phyloP scores from a whole-genome alignment of 2,888 invertebrate species.

The Volucella bombylans region DNA sequence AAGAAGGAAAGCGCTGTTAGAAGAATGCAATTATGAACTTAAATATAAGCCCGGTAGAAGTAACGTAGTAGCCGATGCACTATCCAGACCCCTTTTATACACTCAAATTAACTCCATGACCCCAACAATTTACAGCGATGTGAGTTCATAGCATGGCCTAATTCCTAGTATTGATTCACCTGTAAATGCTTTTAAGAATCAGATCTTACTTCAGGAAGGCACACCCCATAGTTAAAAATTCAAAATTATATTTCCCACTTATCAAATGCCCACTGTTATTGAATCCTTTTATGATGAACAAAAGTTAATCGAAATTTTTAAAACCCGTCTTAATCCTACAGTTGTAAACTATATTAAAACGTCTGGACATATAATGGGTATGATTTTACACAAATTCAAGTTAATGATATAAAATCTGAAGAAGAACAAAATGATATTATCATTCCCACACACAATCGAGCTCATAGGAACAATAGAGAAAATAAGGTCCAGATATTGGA shows the following conservation, averaged over 20 bases:
- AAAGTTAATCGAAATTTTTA: slow-evolving; percentile 12
- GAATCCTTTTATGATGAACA: neutral
- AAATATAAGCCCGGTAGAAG: too few relatives aligned
- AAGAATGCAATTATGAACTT: slow-evolving; percentile 51
- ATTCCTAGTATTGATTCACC: slow-evolving; percentile 28
- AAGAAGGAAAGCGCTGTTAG: slow-evolving; percentile 32
- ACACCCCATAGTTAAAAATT: neutral
- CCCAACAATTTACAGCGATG: slow-evolving; percentile 28
- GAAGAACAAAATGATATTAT: neutral
- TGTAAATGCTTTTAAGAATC: slow-evolving; percentile 48
- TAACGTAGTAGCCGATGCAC: slow-evolving; percentile 72
- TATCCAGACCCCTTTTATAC: slow-evolving; percentile 28
- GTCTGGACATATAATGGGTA: slow-evolving; percentile 22
- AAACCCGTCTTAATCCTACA: neutral
- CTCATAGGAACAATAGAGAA: neutral
- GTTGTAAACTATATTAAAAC: slow-evolving; percentile 14
- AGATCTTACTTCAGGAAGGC: slow-evolving; percentile 13
- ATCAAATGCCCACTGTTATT: neutral
- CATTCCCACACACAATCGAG: too few relatives aligned
- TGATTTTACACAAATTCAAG: slow-evolving; percentile 18
- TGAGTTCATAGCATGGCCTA: slow-evolving; percentile 18
- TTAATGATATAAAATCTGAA: slow-evolving; percentile 8
- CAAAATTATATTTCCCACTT: neutral
- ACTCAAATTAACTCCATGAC: slow-evolving; percentile 47
- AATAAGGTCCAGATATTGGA: too few relatives aligned